Conservation (phyloP, 2,888 invertebrate genomes). For the Smittia sp. region DNA sequence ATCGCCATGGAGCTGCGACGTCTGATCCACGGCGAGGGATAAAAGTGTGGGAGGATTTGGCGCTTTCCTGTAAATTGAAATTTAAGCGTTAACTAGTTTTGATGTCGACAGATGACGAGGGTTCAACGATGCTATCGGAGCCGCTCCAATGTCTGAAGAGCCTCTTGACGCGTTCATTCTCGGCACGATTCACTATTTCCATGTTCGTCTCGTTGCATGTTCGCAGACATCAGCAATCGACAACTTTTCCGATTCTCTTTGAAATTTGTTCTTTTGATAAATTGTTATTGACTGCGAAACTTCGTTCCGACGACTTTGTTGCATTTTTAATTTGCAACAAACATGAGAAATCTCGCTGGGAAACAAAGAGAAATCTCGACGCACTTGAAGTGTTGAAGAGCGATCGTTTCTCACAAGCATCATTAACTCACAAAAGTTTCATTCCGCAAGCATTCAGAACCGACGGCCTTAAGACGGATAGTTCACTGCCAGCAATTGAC, state of each 20-base stretch:
- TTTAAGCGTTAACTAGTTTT: not conserved
- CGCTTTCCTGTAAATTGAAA: not conserved
- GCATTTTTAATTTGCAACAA: too few relatives aligned
- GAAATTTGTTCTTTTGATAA: too few relatives aligned
- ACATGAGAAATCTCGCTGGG: not conserved
- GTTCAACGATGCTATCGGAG: not conserved
- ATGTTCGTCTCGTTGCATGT: too few relatives aligned
- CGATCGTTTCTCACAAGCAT: not conserved
- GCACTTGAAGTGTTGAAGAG: not conserved
- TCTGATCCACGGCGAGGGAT: not conserved
- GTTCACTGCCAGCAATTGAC: not conserved
- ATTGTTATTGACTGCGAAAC: too few relatives aligned
- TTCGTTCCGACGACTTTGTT: too few relatives aligned
- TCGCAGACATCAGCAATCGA: too few relatives aligned
- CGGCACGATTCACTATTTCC: too few relatives aligned
- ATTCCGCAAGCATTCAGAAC: not conserved
- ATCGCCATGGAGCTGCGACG: not conserved
- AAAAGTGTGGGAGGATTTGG: not conserved
- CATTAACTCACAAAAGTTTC: not conserved
- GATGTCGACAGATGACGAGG: not conserved
- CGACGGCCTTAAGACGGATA: not conserved
- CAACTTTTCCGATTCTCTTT: too few relatives aligned
- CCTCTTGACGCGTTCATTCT: too few relatives aligned
- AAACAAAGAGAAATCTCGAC: not conserved
- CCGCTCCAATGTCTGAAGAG: too few relatives aligned